Evolutionary conservation across 2,888 invertebrate species (phyloP).

Genomic region (Eumerus sabulonum): DNA sequence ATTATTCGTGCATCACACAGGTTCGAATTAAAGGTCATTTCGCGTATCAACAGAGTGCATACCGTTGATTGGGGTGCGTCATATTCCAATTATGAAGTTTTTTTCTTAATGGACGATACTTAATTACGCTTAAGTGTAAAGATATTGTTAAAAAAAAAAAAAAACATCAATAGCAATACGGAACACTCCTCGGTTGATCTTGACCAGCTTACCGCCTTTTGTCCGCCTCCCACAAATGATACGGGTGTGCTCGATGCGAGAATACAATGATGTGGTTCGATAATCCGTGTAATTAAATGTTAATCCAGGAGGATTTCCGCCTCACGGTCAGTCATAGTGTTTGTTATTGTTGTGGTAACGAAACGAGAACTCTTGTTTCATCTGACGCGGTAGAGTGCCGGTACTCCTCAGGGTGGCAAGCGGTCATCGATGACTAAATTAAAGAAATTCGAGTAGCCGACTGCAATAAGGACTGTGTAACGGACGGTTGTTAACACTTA

Average conservation of each 20-base stretch:
- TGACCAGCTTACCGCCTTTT: not conserved
- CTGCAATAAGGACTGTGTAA: no score
- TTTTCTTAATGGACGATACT: conserved; percentile 21
- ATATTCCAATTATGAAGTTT: conserved; percentile 32
- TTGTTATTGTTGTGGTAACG: no score
- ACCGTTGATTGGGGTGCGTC: not conserved
- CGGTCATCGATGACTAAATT: no score
- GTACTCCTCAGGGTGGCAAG: no score
- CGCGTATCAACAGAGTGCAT: conserved; percentile 48
- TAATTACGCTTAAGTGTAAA: conserved; percentile 12
- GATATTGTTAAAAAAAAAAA: conserved; percentile 26
- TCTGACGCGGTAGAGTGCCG: no score
- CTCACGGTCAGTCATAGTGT: no score
- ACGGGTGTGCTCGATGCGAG: not conserved
- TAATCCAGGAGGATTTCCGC: conserved; percentile 5
- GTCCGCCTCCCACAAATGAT: not conserved
- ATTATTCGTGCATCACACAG: conserved; percentile 24
- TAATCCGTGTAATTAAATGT: conserved; percentile 54
- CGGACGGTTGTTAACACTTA: no score
- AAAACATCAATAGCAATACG: conserved; percentile 31
- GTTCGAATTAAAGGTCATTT: no score
- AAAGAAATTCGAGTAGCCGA: no score
- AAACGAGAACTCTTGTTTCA: no score
- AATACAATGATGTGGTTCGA: conserved; percentile 20
- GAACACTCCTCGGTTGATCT: not conserved